Conservation (phyloP, 1,140 invertebrate genomes). For the Frieseomelitta varia region DNA sequence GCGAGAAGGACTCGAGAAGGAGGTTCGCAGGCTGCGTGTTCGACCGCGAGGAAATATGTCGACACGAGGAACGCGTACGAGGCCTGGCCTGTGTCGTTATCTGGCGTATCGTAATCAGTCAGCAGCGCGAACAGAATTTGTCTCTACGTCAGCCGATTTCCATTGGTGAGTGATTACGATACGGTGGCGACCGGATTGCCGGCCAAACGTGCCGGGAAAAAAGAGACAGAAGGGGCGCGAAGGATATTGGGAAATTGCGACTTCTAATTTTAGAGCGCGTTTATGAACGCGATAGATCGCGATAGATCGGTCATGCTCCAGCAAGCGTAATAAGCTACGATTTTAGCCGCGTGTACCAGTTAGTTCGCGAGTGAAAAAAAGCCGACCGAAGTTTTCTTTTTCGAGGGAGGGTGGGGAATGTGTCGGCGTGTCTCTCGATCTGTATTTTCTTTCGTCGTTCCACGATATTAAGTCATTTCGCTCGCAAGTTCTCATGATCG, state of each 20-base stretch:
- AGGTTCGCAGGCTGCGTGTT: conserved; percentile 26
- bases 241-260: conserved; percentile 41
- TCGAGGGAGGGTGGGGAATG: background rate
- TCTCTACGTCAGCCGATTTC: conserved; percentile 62
- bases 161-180: conserved; percentile 57
- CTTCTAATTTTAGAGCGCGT: conserved; percentile 51
- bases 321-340: conserved; percentile 13
- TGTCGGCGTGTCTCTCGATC: background rate
- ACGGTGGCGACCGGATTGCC: background rate
- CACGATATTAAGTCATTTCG: background rate
- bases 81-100: conserved; percentile 15
- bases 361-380: background rate
- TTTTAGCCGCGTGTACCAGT: background rate
- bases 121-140: conserved; percentile 62
- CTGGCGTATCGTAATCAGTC: conserved; percentile 63
- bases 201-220: background rate
- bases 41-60: conserved; percentile 43
- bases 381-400: background rate
- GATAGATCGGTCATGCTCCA: conserved; percentile 30
- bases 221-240: background rate
- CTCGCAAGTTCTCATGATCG: background rate
- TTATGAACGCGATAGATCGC: conserved; percentile 10
- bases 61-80: conserved; percentile 2
- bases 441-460: background rate
- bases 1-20: background rate